Conservation (phyloP, 2,113 vertebrate genomes). For the Rhea americana region DNA sequence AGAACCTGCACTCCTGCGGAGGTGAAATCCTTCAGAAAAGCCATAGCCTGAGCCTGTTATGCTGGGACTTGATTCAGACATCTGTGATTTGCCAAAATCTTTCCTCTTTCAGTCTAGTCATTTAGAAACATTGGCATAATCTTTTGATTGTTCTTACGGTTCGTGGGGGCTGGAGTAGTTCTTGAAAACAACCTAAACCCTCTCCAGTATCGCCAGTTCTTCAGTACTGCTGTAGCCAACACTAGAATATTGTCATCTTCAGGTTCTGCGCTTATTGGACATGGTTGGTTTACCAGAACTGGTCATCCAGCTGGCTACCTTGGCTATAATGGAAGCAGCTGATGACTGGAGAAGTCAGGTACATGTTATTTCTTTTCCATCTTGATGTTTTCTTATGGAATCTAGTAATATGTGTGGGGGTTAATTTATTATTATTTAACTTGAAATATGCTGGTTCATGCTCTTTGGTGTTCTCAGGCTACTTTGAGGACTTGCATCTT, state of each 20-base stretch:
- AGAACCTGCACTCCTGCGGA: neutral
- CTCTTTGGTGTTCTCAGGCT: conserved; percentile 77
- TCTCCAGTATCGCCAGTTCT: rapidly evolving
- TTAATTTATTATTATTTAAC: neutral
- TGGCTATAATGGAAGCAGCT: conserved; percentile 86
- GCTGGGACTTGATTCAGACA: neutral
- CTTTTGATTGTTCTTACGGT: neutral
- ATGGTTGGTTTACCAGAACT: conserved; percentile 89
- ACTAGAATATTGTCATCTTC: neutral
- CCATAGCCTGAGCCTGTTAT: neutral
- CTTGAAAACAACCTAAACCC: neutral
- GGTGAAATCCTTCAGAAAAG: neutral
- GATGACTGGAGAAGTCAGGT: conserved; percentile 88
- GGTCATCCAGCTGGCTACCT: conserved; percentile 87
- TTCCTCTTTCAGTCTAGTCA: neutral
- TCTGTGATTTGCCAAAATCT: rapidly evolving
- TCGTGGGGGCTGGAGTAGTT: neutral
- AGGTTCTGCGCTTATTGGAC: conserved; percentile 91
- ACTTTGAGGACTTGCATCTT: conserved; percentile 94
- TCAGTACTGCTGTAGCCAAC: neutral
- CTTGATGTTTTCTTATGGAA: neutral
- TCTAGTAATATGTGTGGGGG: neutral
- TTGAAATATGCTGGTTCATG: neutral
- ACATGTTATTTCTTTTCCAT: neutral
- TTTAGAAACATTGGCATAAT: neutral